Evolutionary conservation across 1,140 invertebrate genomes (phyloP), one percentile per base, ranked within the genome.

Genomic region (Oryctes rhinoceros): DNA sequence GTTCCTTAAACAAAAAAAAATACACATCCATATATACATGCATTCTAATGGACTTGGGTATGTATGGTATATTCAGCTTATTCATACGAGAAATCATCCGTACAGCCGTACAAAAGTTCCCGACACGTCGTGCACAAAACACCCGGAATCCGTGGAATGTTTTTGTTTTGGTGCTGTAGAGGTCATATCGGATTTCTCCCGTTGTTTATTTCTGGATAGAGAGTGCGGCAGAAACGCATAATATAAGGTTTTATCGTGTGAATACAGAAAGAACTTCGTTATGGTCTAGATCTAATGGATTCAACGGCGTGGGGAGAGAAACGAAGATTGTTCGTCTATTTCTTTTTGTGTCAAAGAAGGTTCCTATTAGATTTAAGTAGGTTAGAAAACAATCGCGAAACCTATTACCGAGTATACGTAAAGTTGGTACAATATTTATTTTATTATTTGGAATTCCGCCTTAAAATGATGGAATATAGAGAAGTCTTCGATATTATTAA

Each of bases 161-260:
- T 37, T 71, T 71, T 71, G 65, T 71, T 71, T 71, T 71, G 65
- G 35, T 71, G 53, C 53, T 59, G 65, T 71, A 15, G 65, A 71
- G 65, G 35, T 71, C 65, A 37, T 71, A 71, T 71, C 65, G 35
- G 24, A 71, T 71, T 71, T 71, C 65, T 71, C 24, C 65, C 24
- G 65, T 71, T 71, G 65, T 71, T 71, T 71, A 71, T 71, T 71
- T 15, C 18, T 71, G 20, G 53, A 59, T 59, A 15, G 15, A 59
- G 15, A 59, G 53, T 15, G 53, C 53, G 53, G 53, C 18, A 59
- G 15, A 59, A 59, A 59, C 24, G 20, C 35, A 71, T 71, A 71
- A 30, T 30, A 30, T 30, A 10, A 37, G 20, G 24, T 71, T 9
- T 24, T 24, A 6, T 59, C 53, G 18, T 71, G 65, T 35, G 65